These are phyloP conservation scores for Hippocampus comes DNA, from an alignment of 2,113 vertebrate species.

Conservation along the genomic window DNA sequence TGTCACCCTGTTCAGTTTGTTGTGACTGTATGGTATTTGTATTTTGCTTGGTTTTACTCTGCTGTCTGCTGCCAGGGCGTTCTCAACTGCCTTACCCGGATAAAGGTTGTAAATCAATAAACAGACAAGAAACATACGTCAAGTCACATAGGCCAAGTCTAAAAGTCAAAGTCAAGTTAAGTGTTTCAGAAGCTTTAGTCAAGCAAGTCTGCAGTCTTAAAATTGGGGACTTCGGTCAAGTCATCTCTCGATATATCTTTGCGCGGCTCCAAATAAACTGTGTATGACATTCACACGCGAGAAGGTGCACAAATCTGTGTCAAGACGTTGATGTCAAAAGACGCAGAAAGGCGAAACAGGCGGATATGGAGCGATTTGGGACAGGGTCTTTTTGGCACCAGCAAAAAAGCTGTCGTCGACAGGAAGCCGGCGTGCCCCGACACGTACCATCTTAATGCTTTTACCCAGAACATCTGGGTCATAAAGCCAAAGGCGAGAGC, in stretches of 20 bases:
- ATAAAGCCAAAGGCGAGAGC: conserved; percentile 63
- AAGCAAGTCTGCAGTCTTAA: not conserved
- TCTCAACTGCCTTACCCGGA: not conserved
- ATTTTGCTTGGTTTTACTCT: not conserved
- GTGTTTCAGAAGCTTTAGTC: no score
- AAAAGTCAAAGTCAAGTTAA: not conserved
- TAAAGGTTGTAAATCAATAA: not conserved
- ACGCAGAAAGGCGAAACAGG: conserved; percentile 40
- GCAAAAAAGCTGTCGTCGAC: conserved; percentile 53
- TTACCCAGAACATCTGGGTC: conserved; percentile 67
- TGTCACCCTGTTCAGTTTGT: no score
- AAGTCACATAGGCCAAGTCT: not conserved
- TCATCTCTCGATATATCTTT: not conserved
- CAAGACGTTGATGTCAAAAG: conserved; percentile 27
- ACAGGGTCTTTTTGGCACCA: conserved; percentile 58
- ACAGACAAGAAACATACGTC: not conserved
- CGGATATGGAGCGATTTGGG: conserved; percentile 65
- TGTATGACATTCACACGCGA: not conserved
- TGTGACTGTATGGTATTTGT: not conserved
- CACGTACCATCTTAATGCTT: conserved; percentile 37
- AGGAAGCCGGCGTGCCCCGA: conserved; percentile 62
- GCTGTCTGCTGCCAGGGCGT: not conserved
- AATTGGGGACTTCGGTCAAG: not conserved
- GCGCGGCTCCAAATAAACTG: no score
- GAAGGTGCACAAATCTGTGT: conserved; percentile 1